phyloP scores from a whole-genome alignment of 2,797 vertebrate genomes.

The Siniperca scherzeri region DNA sequence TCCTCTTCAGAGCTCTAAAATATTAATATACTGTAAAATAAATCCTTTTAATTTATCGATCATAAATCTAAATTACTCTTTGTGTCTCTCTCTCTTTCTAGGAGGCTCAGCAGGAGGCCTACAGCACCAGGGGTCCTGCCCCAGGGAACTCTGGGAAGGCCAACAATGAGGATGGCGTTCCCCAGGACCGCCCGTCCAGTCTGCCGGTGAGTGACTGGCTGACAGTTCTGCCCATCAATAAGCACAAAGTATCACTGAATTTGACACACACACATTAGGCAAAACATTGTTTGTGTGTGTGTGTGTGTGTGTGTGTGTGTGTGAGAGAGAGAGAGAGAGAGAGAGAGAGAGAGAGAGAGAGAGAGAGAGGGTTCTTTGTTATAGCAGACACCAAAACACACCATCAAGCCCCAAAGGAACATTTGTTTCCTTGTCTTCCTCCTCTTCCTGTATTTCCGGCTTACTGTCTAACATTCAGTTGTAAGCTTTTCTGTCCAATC shows the following conservation, averaged over 20 bases:
- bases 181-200: constrained; percentile 89
- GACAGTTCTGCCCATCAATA: constrained; percentile 21
- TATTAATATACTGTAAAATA: constrained; percentile 9
- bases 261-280: background rate
- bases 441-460: background rate
- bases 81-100: constrained; percentile 61
- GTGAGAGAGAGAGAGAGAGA: background rate
- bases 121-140: constrained; percentile 82
- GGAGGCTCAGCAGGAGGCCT: constrained; percentile 94
- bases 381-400: background rate
- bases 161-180: constrained; percentile 91
- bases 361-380: background rate
- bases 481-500: constrained; percentile 57
- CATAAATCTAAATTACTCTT: background rate
- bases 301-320: background rate
- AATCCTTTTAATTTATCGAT: constrained; percentile 21
- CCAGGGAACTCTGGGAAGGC: constrained; percentile 91
- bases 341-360: background rate
- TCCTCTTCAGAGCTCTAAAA: constrained; percentile 1
- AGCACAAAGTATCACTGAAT: background rate
- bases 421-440: background rate
- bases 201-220: constrained; percentile 91
- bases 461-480: constrained; percentile 11
- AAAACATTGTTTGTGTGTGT: background rate
- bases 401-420: background rate